Percentiles rank a stretch among this genome's conserved stretches.
phyloP scores from a whole-genome alignment of 2,888 invertebrate species.

The Ferrisia virgata region DNA sequence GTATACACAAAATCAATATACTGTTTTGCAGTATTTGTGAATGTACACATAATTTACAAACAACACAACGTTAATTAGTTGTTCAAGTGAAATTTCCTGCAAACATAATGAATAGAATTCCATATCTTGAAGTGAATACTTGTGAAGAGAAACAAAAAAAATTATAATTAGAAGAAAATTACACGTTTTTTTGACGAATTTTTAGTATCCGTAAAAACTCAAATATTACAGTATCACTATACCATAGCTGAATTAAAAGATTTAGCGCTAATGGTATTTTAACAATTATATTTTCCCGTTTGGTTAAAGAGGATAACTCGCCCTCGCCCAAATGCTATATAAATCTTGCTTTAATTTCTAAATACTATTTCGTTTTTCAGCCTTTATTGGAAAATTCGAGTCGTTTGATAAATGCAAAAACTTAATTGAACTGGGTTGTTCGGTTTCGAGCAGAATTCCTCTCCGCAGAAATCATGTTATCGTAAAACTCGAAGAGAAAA shows the following conservation, averaged over 20 bases:
- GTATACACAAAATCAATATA: no score
- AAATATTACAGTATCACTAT: no score
- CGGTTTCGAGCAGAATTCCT: not conserved
- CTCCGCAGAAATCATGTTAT: not conserved
- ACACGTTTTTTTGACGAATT: no score
- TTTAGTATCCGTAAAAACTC: no score
- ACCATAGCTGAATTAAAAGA: not conserved
- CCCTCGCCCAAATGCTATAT: not conserved
- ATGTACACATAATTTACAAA: no score
- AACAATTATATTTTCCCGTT: not conserved
- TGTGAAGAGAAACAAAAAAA: no score
- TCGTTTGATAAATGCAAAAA: not conserved
- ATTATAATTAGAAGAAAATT: no score
- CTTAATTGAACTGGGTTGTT: not conserved
- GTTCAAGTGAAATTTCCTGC: no score
- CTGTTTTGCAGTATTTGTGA: no score
- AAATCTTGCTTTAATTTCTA: not conserved
- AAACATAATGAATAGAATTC: no score
- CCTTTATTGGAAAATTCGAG: not conserved
- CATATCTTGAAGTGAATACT: no score
- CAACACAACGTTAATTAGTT: no score
- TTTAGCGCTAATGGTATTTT: not conserved
- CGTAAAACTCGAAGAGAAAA: not conserved
- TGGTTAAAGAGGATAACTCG: not conserved
- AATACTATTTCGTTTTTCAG: not conserved